These are phyloP conservation scores for Tetrapedia diversipes DNA, from an alignment of 2,888 invertebrate species.

Conservation along the genomic window DNA sequence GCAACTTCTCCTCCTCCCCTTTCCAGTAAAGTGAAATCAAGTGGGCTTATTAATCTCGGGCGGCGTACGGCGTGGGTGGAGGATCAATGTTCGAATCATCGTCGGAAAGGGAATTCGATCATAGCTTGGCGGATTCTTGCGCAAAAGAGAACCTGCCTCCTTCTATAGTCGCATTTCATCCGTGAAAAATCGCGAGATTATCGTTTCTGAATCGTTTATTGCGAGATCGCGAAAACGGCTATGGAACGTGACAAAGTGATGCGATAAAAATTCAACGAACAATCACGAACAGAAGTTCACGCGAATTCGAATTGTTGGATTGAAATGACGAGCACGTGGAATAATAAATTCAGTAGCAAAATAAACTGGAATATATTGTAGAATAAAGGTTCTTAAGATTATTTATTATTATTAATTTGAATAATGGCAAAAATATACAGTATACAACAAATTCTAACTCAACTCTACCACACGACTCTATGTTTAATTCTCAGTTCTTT, in stretches of 20 bases:
- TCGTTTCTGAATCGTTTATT: conserved; percentile 21
- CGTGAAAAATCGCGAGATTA: conserved; percentile 48
- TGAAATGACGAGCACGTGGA: too few species aligned
- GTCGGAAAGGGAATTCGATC: conserved; percentile 57
- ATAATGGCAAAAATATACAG: too few species aligned
- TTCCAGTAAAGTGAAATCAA: conserved; percentile 53
- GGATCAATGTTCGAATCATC: conserved; percentile 37
- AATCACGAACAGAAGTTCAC: too few species aligned
- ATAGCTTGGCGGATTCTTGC: conserved; percentile 18
- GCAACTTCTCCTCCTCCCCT: too few species aligned
- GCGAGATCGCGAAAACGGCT: neutral
- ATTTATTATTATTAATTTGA: too few species aligned
- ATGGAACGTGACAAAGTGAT: conserved; percentile 17
- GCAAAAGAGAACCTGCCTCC: conserved; percentile 11
- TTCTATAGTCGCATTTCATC: conserved; percentile 28
- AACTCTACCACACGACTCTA: too few species aligned
- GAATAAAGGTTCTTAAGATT: too few species aligned
- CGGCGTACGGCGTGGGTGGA: conserved; percentile 19
- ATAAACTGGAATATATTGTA: too few species aligned
- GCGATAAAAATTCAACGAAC: conserved; percentile 20
- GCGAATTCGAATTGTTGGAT: too few species aligned
- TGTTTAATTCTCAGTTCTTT: too few species aligned
- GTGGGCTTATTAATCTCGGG: conserved; percentile 59
- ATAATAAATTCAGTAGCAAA: too few species aligned
- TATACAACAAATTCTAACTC: too few species aligned